phyloP scores from a whole-genome alignment of 2,888 invertebrate species.

The Ectropis crepuscularia region DNA sequence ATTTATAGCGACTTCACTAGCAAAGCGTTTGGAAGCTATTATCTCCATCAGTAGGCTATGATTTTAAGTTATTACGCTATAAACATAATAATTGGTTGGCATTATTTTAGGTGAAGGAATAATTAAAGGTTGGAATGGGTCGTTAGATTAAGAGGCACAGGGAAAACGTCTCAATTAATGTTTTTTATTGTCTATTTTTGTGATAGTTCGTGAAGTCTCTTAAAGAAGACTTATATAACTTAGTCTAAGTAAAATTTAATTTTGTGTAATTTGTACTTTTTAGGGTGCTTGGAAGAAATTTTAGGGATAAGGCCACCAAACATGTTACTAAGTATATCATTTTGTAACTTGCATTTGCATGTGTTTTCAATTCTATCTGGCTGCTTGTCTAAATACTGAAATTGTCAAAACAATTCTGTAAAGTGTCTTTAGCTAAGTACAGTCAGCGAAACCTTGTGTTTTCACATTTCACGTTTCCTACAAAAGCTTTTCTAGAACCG shows the following conservation, averaged over 20 bases:
- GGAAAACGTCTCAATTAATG: neutral
- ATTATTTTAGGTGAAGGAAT: constrained; percentile 34
- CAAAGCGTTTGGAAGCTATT: constrained; percentile 45
- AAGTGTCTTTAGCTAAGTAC: neutral
- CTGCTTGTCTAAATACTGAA: no score
- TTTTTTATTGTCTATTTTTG: no score
- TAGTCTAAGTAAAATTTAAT: no score
- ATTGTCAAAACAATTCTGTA: neutral
- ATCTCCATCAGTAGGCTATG: constrained; percentile 35
- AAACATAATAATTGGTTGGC: constrained; percentile 36
- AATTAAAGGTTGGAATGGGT: constrained; percentile 32
- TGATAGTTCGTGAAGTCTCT: no score
- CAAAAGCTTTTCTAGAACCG: constrained; percentile 2
- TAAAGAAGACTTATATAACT: no score
- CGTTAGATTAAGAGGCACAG: constrained; percentile 3
- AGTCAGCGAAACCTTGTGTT: neutral
- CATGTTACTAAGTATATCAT: no score
- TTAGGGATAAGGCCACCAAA: no score
- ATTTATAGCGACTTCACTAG: constrained; percentile 15
- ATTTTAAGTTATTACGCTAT: constrained; percentile 39
- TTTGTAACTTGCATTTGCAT: no score
- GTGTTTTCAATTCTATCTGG: no score
- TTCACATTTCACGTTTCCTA: neutral
- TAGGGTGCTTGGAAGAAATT: no score
- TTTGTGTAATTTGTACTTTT: no score